Evolutionary conservation across 2,888 invertebrate genomes (phyloP).

Genomic region (Callyntrura sp.): DNA sequence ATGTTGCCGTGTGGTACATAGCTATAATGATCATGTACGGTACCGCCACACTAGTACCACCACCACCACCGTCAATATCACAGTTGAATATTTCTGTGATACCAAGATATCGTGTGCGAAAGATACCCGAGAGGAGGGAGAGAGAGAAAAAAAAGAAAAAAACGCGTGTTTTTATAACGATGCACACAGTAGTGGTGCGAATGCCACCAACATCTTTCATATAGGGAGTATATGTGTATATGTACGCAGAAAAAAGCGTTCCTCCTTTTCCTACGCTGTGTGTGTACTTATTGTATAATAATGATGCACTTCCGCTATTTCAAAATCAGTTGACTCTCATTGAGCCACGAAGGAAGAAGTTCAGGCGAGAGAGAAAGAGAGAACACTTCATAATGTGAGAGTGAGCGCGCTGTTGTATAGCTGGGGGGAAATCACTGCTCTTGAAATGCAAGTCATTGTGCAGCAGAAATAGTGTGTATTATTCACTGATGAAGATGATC

Average conservation of each 20-base stretch:
- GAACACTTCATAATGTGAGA: no score
- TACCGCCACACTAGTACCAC: not conserved
- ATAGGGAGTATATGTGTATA: no score
- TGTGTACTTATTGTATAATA: slow-evolving; percentile 57
- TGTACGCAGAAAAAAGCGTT: no score
- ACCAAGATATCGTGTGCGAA: slow-evolving; percentile 23
- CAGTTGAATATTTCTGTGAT: slow-evolving; percentile 19
- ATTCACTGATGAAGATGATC: slow-evolving; percentile 14
- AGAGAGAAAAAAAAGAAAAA: not conserved
- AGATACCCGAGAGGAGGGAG: slow-evolving; percentile 23
- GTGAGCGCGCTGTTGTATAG: no score
- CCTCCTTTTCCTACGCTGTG: not conserved
- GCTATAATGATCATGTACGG: slow-evolving; percentile 25
- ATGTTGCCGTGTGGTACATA: slow-evolving; percentile 2
- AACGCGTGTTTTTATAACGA: not conserved
- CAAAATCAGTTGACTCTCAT: slow-evolving; percentile 71
- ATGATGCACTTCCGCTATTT: slow-evolving; percentile 76
- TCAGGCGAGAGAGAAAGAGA: not conserved
- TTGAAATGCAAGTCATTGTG: slow-evolving; percentile 17
- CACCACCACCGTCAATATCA: not conserved
- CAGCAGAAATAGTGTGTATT: not conserved
- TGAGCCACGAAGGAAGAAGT: slow-evolving; percentile 35
- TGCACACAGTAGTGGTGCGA: no score
- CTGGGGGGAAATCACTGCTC: not conserved
- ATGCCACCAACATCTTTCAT: not conserved